Evolutionary conservation across 2,888 invertebrate genomes (phyloP).

Genomic region (Drosophila mimetica): DNA sequence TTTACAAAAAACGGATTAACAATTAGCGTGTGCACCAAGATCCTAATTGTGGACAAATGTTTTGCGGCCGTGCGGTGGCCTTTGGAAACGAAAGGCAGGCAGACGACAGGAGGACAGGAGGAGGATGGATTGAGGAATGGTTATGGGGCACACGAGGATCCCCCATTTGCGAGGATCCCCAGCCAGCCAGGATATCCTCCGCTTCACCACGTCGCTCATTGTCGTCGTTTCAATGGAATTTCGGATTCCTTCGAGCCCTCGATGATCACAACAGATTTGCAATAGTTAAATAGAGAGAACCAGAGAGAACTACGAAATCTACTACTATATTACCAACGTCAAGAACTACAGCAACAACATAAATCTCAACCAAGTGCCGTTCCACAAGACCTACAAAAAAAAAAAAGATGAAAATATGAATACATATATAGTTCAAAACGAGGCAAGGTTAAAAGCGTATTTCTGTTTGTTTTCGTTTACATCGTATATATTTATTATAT

Average conservation of each 20-base stretch:
- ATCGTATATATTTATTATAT: slow-evolving; percentile 34
- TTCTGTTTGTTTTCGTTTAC: slow-evolving; percentile 42
- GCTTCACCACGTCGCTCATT: background rate
- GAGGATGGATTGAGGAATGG: slow-evolving; percentile 3
- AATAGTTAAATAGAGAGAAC: slow-evolving; percentile 8
- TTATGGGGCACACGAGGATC: slow-evolving; percentile 8
- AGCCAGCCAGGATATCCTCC: slow-evolving; percentile 6
- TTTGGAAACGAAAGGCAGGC: slow-evolving; percentile 1
- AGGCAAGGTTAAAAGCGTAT: slow-evolving; percentile 15
- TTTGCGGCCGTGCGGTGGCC: slow-evolving; percentile 30
- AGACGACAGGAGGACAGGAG: background rate
- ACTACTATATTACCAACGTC: slow-evolving; percentile 10
- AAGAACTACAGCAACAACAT: slow-evolving; percentile 21
- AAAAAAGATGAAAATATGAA: slow-evolving; percentile 3
- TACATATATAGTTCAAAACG: slow-evolving; percentile 21
- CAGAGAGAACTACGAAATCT: slow-evolving; percentile 3
- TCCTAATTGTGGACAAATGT: slow-evolving; percentile 41
- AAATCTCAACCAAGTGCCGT: slow-evolving; percentile 46
- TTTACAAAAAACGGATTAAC: slow-evolving; percentile 49
- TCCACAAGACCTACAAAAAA: slow-evolving; percentile 32
- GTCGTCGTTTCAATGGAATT: slow-evolving; percentile 3
- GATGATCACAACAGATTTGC: slow-evolving; percentile 3
- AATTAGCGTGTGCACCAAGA: slow-evolving; percentile 41
- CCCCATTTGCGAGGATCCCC: background rate
- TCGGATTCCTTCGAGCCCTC: background rate